phyloP scores from a whole-genome alignment of 2,113 vertebrate genomes.

The Notechis scutatus region DNA sequence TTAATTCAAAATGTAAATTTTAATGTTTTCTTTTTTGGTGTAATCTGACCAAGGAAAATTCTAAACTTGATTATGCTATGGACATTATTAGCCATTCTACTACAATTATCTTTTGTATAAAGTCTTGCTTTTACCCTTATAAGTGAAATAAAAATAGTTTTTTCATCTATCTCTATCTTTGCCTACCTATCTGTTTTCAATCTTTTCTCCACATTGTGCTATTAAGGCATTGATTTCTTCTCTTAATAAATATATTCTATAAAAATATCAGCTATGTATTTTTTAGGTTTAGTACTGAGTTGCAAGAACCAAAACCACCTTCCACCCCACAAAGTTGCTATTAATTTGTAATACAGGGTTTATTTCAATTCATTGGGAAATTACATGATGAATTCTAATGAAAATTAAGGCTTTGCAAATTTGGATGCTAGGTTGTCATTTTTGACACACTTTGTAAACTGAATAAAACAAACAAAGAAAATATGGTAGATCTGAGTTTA shows the following conservation, averaged over 20 bases:
- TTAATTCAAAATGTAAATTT: not conserved
- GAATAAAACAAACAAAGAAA: not conserved
- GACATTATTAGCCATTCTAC: slow-evolving; percentile 21
- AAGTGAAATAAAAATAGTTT: not conserved
- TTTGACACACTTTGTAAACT: not conserved
- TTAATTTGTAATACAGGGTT: not conserved
- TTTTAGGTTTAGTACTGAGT: not conserved
- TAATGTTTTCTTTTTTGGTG: not conserved
- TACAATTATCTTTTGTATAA: slow-evolving; percentile 19
- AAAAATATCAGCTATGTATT: not conserved
- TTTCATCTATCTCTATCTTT: not conserved
- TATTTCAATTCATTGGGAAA: not conserved
- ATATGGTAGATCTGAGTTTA: not conserved
- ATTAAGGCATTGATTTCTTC: slow-evolving; percentile 9
- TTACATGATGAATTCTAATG: not conserved
- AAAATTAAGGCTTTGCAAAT: not conserved
- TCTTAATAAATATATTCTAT: not conserved
- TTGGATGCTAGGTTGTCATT: not conserved
- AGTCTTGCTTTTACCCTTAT: not conserved
- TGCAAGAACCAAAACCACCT: not conserved
- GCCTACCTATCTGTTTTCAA: not conserved
- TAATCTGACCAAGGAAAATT: slow-evolving; percentile 2
- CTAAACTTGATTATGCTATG: slow-evolving; percentile 15
- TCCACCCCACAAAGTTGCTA: not conserved
- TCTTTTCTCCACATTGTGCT: not conserved